Base-by-base conservation (phyloP, 30 jellyfish, hydroid and myxozoan genomes). In the Aurelia aurita region DNA sequence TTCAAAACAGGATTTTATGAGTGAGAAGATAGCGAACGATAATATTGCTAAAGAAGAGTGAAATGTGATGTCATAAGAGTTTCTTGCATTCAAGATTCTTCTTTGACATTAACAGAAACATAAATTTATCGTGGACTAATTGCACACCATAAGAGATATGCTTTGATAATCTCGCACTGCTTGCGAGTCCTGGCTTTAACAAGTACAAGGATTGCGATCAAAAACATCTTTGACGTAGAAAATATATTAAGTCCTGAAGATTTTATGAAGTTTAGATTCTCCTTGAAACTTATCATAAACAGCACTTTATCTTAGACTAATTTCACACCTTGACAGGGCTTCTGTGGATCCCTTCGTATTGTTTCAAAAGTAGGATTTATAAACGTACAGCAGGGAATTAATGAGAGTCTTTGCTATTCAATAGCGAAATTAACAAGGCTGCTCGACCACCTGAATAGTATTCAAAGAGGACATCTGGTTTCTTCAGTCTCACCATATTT, bases 391-490 rank as follows among this genome's bases (percentile, higher is more conserved):
- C 58, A 29, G 51, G 51, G 79, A 67, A 7, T 67, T 67, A 26
- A 67, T 67, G 46, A 67, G 58, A 18, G 51, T 45, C 23, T 6
- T 27, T 67, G 58, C 51, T 45, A 67, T 67, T 45, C 25, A 35
- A 26, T 67, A 5, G 57, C 25, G 79, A 26, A 28, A 26, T 67
- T 67, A 51, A 67, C 31, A 16, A 45, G n/a, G 21, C 51, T 29
- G 58, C 10, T 67, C 25, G 39, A 51, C 28, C 79, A 67, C 79
- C 79, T 67, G 79, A 67, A 67, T 67, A 18, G 58, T 21, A 28
- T 28, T 67, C 58, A 34, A 26, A 67, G 29, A 10, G 46, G 22
- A 67, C 79, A 67, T 67, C 79, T 67, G 79, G 14, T 45, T 35
- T 22, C n/a, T 14, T 46, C 58, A 5, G 29, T 67, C 23, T 67